Conservation (phyloP, 2,797 vertebrate species). For the Myoxocephalus aenaeus region DNA sequence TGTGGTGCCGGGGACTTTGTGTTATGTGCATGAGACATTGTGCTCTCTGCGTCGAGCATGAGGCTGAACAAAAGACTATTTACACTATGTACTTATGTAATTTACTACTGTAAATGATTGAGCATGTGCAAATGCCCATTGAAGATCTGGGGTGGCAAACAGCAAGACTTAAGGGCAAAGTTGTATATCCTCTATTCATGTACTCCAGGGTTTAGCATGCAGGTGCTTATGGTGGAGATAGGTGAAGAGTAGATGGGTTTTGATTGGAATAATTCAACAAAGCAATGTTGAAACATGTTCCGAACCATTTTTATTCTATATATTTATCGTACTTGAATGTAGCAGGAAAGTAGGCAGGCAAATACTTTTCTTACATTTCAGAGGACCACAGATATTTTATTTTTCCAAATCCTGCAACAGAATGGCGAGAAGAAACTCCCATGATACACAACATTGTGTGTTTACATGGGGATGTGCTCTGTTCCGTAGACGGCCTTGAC, state of each 20-base stretch:
- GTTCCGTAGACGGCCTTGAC: slow-evolving; percentile 59
- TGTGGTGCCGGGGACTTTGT: slow-evolving; percentile 24
- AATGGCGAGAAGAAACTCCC: neutral
- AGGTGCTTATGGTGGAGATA: neutral
- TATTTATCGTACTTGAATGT: neutral
- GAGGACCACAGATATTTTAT: neutral
- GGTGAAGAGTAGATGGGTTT: neutral
- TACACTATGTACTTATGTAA: slow-evolving; percentile 52
- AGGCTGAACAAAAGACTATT: slow-evolving; percentile 58
- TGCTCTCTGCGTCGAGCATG: slow-evolving; percentile 38
- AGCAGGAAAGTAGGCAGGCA: neutral
- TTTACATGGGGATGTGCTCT: slow-evolving; percentile 45
- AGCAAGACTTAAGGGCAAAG: neutral
- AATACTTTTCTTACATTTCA: neutral
- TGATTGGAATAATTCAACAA: neutral
- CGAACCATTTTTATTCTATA: neutral
- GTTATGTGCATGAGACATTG: slow-evolving; percentile 46
- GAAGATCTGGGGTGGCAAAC: slow-evolving; percentile 34
- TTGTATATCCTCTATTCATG: slow-evolving; percentile 17
- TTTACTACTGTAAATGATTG: slow-evolving; percentile 63
- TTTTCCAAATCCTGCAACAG: neutral
- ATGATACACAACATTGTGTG: slow-evolving; percentile 9
- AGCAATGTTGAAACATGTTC: neutral
- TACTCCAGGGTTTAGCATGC: neutral
- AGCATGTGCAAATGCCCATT: slow-evolving; percentile 59